Base-by-base conservation (phyloP, 2,888 invertebrate species). In the Pyrrhia umbra region DNA sequence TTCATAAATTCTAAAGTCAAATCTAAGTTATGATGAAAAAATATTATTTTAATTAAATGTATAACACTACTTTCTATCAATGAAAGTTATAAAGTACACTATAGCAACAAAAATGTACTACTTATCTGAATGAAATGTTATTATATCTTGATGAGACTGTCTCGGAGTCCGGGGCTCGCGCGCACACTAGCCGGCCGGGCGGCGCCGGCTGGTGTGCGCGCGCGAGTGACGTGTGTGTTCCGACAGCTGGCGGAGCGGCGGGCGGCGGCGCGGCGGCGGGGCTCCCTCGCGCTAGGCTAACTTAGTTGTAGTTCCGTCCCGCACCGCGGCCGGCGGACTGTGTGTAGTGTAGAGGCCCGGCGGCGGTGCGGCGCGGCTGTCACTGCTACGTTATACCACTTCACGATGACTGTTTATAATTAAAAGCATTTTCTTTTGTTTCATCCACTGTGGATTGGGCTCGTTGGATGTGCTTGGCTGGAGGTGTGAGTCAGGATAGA, bases 361-460 rank as follows among this genome's bases (percentile, higher is more conserved):
- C 15, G 37, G n/a, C 13, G 8, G 47, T 18, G 23, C 46, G 40
- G 51, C 30, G 74, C 1, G 59, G 59, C 52, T 52, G 59, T 46
- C 51, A 2, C 2, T 6, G 8, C 6, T 39, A 20, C 69, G 58
- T 63, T 71, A 45, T 57, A 47, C 49, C 40, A 54, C 62, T 63
- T 67, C 63, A 57, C 67, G 57, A 72, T 80, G 76, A 82, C 77
- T 74, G 81, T 85, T 88, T 90, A 81, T 86, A 87, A 92, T 90
- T 90, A 94, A 94, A 92, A 86, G 84, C 83, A 88, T 91, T 93
- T 92, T 94, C 93, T 95, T 95, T 95, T 95, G 94, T 95, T 95
- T 94, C 95, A 95, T 94, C 94, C 94, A 86, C 94, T 95, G 92
- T 94, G 94, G 94, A 93, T 93, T 92, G 91, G 91, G 87, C 84